Evolutionary conservation across 2,113 vertebrate species (phyloP).

Genomic region (Carollia perspicillata): DNA sequence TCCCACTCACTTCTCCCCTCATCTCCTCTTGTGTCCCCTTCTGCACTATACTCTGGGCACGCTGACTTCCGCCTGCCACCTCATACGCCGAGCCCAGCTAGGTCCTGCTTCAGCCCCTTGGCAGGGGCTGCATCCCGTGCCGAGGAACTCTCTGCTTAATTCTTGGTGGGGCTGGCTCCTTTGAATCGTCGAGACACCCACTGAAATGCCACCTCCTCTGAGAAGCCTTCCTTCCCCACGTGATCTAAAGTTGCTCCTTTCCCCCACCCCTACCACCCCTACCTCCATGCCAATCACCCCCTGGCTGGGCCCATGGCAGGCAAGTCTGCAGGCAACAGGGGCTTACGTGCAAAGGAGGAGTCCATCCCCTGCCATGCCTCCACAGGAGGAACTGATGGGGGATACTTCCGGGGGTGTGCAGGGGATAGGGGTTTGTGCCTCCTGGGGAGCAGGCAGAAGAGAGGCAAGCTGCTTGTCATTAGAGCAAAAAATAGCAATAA

Average conservation of each 20-base stretch:
- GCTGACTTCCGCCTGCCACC: not conserved
- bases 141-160: not conserved
- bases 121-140: not conserved
- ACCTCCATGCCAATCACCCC: not conserved
- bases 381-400: not conserved
- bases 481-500: not conserved
- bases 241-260: not conserved
- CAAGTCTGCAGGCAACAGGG: not conserved
- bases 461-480: not conserved
- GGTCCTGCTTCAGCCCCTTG: not conserved
- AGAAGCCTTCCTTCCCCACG: not conserved
- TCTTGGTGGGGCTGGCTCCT: not conserved
- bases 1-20: not conserved
- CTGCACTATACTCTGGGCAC: not conserved
- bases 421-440: not conserved
- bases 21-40: rapidly evolving
- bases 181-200: not conserved
- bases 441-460: not conserved
- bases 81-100: not conserved
- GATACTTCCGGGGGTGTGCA: not conserved
- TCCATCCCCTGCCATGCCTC: not conserved
- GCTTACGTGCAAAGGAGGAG: not conserved
- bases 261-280: not conserved
- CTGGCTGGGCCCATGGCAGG: not conserved
- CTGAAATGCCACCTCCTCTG: not conserved